Base-by-base conservation (phyloP, 53 echinoderm and acorn worm genomes). In the Henricia sp. region DNA sequence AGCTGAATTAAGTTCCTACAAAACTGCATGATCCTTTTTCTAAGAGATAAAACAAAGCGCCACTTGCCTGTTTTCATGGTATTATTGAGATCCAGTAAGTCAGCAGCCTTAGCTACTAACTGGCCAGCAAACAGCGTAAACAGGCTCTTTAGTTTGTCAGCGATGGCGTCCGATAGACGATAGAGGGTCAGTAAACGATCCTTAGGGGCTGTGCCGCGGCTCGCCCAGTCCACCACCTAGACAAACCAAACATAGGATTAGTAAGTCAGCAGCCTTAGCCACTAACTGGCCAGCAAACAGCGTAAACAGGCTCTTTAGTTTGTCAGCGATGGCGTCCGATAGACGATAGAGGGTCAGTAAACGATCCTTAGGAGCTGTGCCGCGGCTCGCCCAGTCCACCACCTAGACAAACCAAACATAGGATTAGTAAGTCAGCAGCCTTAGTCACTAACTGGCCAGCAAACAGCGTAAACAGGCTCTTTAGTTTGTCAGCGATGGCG, bases 71-170 rank as follows among this genome's bases (percentile, higher is more conserved):
- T 65, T 71, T 96, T 96, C 14, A 44, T 36, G n/a, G 85, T 84
- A 73, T 96, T 96, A 60, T 90, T 94, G 1, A 34, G 75, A 69
- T 94, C 88, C 10, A 96, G 72, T 4, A 96, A 37, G 12, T 89
- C 77, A 13, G 94, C 93, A 42, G 86, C 84, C 59, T 96, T 91
- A 42, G 94, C 74, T 11, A 94, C 77, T 19, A 96, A 63, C 60
- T 96, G 96, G 58, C 96, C 96, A 37, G 94, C 96, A 67, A 96
- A 96, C 29, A 96, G 71, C 34, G 89, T 87, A 84, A 96, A 96
- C n/a, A 96, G 87, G 13, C 94, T 88, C 83, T 93, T 91, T 26
- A 95, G 86, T 43, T 71, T 93, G 36, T 95, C 95, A 0, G 91
- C 95, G 21, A 95, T 86, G 43, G 76, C 67, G 58, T 91, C 89